Conservation (phyloP, 1,140 invertebrate species). For the Papilio machaon region DNA sequence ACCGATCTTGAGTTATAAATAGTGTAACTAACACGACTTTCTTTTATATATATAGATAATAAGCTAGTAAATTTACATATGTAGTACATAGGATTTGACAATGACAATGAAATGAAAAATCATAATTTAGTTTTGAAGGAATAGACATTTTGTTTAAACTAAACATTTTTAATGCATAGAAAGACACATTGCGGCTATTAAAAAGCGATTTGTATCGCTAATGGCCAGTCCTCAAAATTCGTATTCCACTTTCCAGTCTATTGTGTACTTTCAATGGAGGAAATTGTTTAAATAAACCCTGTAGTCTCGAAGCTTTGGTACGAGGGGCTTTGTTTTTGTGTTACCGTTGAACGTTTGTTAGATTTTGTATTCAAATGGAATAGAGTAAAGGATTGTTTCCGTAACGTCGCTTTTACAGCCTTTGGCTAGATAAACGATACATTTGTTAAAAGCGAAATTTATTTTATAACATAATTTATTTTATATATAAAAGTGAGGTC, state of each 20-base stretch:
- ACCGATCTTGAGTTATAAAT: too few species aligned
- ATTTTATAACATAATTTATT: background rate
- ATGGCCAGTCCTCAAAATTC: conserved; percentile 34
- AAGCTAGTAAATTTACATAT: too few species aligned
- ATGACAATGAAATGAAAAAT: too few species aligned
- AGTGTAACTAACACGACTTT: too few species aligned
- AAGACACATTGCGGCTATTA: conserved; percentile 11
- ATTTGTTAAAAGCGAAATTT: background rate
- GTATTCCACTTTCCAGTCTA: conserved; percentile 33
- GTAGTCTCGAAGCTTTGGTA: conserved; percentile 28
- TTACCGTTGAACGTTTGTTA: conserved; percentile 18
- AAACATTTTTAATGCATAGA: conserved; percentile 7
- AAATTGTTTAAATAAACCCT: conserved; percentile 38
- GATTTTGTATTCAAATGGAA: background rate
- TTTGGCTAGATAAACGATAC: background rate
- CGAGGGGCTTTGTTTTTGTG: conserved; percentile 31
- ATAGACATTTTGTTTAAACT: background rate
- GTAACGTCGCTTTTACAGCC: background rate
- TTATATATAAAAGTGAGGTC: background rate
- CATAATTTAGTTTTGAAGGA: background rate
- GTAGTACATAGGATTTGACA: too few species aligned
- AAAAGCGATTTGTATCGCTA: conserved; percentile 23
- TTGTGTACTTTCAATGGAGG: conserved; percentile 33
- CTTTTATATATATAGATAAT: too few species aligned
- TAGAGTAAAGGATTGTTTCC: background rate